Evolutionary conservation across 2,113 vertebrate species (phyloP).

Genomic region (Monarcha castaneiventris): DNA sequence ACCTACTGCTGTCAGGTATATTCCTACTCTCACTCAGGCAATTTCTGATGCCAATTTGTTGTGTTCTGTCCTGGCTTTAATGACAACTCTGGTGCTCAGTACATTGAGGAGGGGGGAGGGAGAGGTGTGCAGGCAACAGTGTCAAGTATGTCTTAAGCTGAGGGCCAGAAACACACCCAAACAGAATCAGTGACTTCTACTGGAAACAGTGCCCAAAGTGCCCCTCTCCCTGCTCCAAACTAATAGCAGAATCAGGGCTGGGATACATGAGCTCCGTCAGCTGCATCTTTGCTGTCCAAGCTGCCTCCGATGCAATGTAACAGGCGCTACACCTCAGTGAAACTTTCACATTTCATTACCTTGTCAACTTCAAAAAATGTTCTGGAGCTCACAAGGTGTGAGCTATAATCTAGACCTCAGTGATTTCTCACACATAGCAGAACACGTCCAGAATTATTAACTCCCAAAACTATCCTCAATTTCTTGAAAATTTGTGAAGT

Average conservation of each 20-base stretch:
- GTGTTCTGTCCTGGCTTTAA: neutral
- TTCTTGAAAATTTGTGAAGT: neutral
- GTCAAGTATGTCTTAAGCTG: neutral
- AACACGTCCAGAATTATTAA: neutral
- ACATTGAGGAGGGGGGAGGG: fast-evolving
- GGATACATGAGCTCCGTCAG: neutral
- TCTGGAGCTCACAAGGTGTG: neutral
- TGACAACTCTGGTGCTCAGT: neutral
- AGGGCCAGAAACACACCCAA: neutral
- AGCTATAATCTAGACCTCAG: neutral
- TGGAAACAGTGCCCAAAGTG: neutral
- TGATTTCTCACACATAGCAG: neutral
- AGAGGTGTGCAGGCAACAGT: neutral
- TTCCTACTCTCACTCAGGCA: neutral
- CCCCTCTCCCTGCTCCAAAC: neutral
- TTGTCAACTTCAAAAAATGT: neutral
- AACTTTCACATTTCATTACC: neutral
- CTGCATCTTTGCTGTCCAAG: neutral
- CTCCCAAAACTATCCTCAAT: neutral
- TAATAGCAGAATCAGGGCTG: fast-evolving
- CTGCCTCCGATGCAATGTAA: neutral
- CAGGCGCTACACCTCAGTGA: neutral
- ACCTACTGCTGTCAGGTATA: neutral
- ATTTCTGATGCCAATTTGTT: neutral
- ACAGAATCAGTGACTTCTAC: neutral